phyloP scores from a whole-genome alignment of 2,888 invertebrate genomes.

The Oxycera nigricornis region DNA sequence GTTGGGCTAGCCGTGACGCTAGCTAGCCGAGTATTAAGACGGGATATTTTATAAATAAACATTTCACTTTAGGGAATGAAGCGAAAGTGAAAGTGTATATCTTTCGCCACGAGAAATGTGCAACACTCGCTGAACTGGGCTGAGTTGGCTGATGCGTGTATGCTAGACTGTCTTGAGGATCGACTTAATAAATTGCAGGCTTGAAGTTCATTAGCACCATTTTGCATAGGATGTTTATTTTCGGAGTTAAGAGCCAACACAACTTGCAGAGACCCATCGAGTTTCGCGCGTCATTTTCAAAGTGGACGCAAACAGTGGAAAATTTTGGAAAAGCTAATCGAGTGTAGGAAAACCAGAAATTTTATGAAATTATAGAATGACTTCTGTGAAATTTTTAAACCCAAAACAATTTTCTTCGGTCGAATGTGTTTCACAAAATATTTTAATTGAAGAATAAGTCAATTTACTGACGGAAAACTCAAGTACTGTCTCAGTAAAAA shows the following conservation, averaged over 20 bases:
- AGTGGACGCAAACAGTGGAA: too few species aligned
- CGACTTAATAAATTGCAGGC: constrained; percentile 31
- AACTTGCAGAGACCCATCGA: neutral
- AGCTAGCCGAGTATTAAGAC: neutral
- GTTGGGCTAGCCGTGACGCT: neutral
- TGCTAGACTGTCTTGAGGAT: neutral
- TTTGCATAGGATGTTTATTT: constrained; percentile 22
- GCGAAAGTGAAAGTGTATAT: constrained; percentile 17
- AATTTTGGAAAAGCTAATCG: too few species aligned
- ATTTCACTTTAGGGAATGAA: neutral
- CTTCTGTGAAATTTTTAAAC: too few species aligned
- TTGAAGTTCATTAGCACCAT: constrained; percentile 40
- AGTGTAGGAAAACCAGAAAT: too few species aligned
- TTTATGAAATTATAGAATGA: too few species aligned
- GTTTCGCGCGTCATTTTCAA: neutral
- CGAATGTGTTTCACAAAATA: too few species aligned
- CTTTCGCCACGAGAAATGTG: neutral
- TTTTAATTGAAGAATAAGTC: too few species aligned
- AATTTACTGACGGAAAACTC: too few species aligned
- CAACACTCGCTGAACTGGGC: neutral
- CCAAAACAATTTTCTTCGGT: too few species aligned
- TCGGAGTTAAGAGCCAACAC: neutral
- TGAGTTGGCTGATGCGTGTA: neutral
- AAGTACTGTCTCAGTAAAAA: too few species aligned
- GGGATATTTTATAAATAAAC: constrained; percentile 14